A percentile compares a stretch with the other conserved stretches of the same genome.
phyloP scores from a whole-genome alignment of 2,888 invertebrate species.

The Drosophila percnosoma region DNA sequence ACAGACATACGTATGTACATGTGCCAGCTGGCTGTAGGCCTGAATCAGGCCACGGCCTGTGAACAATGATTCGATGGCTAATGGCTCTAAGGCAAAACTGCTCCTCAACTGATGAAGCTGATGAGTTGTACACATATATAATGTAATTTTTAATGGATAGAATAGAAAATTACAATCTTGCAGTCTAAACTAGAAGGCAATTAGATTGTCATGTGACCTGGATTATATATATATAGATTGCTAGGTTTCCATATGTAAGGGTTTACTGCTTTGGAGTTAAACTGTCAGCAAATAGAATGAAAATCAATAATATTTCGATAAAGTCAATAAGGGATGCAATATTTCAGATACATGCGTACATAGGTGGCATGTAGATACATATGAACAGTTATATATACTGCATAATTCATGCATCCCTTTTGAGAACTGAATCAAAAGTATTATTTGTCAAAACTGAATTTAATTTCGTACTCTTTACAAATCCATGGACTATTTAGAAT shows the following conservation, averaged over 20 bases:
- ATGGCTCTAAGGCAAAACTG: neutral
- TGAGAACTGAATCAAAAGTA: neutral
- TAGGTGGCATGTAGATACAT: neutral
- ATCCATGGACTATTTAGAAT: neutral
- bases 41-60: constrained; percentile 30
- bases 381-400: neutral
- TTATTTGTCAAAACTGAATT: neutral
- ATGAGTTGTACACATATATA: neutral
- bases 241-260: neutral
- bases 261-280: neutral
- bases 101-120: neutral
- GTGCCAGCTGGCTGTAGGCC: constrained; percentile 9
- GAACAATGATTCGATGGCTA: neutral
- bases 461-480: neutral
- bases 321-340: neutral
- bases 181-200: neutral
- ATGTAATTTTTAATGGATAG: neutral
- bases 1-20: neutral
- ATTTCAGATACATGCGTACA: neutral
- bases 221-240: neutral
- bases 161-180: neutral
- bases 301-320: neutral
- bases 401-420: neutral
- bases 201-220: neutral
- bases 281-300: neutral